phyloP scores from a whole-genome alignment of 2,113 vertebrate species.

The Apteryx owenii region DNA sequence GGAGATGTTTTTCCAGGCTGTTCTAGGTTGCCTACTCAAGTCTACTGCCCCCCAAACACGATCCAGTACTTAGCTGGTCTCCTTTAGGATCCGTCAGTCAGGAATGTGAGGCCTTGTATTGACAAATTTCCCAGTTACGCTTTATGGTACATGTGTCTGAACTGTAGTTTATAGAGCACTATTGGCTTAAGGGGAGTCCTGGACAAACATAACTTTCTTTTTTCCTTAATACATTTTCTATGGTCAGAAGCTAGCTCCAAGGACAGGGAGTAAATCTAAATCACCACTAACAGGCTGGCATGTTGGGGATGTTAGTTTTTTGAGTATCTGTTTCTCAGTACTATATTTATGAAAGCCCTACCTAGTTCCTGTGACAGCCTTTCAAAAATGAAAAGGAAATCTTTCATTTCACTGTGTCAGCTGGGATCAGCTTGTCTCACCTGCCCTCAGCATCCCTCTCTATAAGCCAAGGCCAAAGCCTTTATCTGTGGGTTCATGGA shows the following conservation, averaged over 20 bases:
- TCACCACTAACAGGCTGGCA: not conserved
- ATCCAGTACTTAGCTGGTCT: not conserved
- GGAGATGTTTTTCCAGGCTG: not conserved
- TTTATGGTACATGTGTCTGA: not conserved
- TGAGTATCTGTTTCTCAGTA: not conserved
- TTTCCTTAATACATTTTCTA: not conserved
- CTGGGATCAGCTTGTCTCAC: not conserved
- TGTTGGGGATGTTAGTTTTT: not conserved
- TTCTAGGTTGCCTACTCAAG: not conserved
- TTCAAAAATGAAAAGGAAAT: not conserved
- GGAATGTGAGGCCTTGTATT: not conserved
- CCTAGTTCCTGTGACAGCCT: not conserved
- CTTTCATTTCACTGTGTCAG: not conserved
- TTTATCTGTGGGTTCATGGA: not conserved
- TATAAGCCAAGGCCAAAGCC: not conserved
- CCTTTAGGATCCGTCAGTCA: not conserved
- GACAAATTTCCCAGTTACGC: not conserved
- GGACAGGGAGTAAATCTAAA: not conserved
- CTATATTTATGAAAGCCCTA: not conserved
- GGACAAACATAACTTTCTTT: not conserved
- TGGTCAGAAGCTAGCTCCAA: not conserved
- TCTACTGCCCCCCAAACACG: not conserved
- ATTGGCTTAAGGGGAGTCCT: fast-evolving
- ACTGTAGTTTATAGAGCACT: not conserved
- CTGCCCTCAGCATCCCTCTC: not conserved